Base-by-base conservation (phyloP, 2,888 invertebrate genomes). In the Neria commutata region DNA sequence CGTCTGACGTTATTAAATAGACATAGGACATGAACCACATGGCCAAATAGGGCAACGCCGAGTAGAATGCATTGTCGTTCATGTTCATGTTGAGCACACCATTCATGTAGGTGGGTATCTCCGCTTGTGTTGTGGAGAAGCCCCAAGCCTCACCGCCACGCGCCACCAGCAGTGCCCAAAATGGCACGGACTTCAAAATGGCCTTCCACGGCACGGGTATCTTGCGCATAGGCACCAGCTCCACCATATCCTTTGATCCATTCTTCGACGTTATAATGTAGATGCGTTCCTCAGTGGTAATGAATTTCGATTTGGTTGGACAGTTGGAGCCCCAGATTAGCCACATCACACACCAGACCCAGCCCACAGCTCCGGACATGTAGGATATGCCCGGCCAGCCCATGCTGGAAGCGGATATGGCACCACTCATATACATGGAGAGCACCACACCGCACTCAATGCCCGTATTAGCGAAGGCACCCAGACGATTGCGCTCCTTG, bases 361-460 rank as follows among this genome's bases (percentile, higher is more conserved):
- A 67, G 1, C 86, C 83, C 1, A 84, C 50, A 0, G 69, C 71
- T 0, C 87, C 88, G 16, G 86, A 84, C 0, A 84, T 66, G 79
- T 89, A 90, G 69, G 88, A 89, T 3, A 87, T 85, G 1, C 86
- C 84, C 0, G 89, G 88, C 89, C 89, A 89, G 2, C 89, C 89
- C 3, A 84, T 69, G 0, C 62, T 50, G 0, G 83, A 86, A 1
- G 79, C 84, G 0, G 88, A 86, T 40, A 91, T 80, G 3, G 85
- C 57, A 0, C 91, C 91, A 2, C 88, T 86, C 3, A 86, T 72
- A 51, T 86, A 85, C 78, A 89, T 85, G 11, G 87, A 85, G 16
- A 90, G 63, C 1, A 90, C 85, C 0, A 88, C 89, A n/a, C 91
- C 91, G 25, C 88, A 84, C 69, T 87, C 88, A 3, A 86, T 85